Evolutionary conservation across 2,888 invertebrate genomes (phyloP), one percentile per base, ranked within the genome.

Genomic region (Drosophila rellima): DNA sequence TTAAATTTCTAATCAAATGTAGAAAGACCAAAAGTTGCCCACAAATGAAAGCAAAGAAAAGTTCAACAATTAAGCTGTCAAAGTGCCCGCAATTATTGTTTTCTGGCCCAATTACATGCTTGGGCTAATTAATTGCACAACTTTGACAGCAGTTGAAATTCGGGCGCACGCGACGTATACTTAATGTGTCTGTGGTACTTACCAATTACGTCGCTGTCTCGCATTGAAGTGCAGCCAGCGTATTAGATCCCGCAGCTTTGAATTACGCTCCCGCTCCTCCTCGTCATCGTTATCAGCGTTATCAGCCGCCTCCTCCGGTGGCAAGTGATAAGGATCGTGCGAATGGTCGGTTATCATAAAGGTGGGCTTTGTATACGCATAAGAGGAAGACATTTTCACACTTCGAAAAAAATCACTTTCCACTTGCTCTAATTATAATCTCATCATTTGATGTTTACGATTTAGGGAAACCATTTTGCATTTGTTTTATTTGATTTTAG

Each of bases 171-270:
- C 31, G 47, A 55, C 76, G 80, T 79, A 74, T 75, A 62, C 64
- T 70, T 79, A 50, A 77, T 65, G 35, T 60, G 44, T 13, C 18
- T 54, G 26, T 17, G 17, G 20, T 47, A 78, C 91, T 88, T 70
- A 92, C 92, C 78, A 63, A 40, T 75, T 80, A 37, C 83, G 81
- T 1, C 86, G 82, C 35, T 82, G 77, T n/a, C 56, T 64, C 51
- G 83, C 80, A 70, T 66, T 85, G 48, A 85, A 62, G 57, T 91
- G 87, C 60, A 91, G 73, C 90, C 90, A 91, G 42, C 78, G 80
- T 33, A 87, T 72, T 5, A 91, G 76, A 15, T 91, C 91, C 77
- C 89, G 87, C 13, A 90, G 65, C 74, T 89, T 91, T 0, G 82
- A 74, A 11, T 82, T 79, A 0, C 88, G 78, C 15, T 91, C 87